These are phyloP conservation scores for Tillus elongatus DNA, from an alignment of 2,888 invertebrate species.

Conservation along the genomic window DNA sequence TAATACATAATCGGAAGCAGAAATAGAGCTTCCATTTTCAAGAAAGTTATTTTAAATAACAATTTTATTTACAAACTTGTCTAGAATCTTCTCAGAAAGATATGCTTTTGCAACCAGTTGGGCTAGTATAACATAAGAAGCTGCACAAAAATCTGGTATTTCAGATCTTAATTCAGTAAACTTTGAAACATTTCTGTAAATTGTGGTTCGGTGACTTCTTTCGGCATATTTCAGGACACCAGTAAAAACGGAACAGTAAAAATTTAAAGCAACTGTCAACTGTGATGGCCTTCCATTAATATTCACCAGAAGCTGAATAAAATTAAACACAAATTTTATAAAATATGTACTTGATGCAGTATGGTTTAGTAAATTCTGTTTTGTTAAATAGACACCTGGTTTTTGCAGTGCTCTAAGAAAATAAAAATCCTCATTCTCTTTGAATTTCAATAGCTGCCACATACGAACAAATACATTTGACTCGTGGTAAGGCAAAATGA, in stretches of 20 bases:
- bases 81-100: constrained; percentile 49
- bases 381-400: constrained; percentile 63
- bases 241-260: constrained; percentile 69
- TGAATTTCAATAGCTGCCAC: constrained; percentile 65
- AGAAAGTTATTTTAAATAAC: constrained; percentile 43
- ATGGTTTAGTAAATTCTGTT: constrained; percentile 62
- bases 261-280: constrained; percentile 65
- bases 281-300: constrained; percentile 47
- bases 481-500: constrained; percentile 88
- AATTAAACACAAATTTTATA: constrained; percentile 53
- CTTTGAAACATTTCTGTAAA: constrained; percentile 61
- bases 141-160: constrained; percentile 61
- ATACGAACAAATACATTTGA: constrained; percentile 79
- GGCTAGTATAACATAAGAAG: constrained; percentile 64
- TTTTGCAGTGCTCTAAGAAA: constrained; percentile 70
- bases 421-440: constrained; percentile 51
- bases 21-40: constrained; percentile 55
- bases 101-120: constrained; percentile 57
- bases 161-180: constrained; percentile 59
- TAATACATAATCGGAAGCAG: constrained; percentile 63
- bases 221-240: too few species aligned
- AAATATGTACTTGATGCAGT: constrained; percentile 56
- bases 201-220: constrained; percentile 58
- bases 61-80: constrained; percentile 52
- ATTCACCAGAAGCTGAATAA: constrained; percentile 50